Evolutionary conservation across 1,140 invertebrate species (phyloP).

Genomic region (Capitella teleta): DNA sequence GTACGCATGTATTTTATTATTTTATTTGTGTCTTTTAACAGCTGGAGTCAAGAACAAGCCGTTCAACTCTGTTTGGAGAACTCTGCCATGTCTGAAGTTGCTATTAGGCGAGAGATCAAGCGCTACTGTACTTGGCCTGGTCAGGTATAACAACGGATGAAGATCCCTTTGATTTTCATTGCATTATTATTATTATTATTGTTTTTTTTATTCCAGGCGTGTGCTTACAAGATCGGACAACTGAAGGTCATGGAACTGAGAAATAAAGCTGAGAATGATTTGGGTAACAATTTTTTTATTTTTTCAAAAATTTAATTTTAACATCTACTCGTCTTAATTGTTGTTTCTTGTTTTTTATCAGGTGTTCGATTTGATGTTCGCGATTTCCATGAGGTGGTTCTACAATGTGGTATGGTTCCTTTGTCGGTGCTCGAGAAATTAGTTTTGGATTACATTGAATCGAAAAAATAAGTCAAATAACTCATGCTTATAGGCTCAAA

Average conservation of each 20-base stretch:
- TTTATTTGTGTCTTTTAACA: constrained; percentile 11
- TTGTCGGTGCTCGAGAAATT: too few relatives aligned
- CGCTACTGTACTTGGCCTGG: constrained; percentile 46
- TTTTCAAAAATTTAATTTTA: too few relatives aligned
- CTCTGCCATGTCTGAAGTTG: constrained; percentile 23
- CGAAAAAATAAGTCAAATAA: too few relatives aligned
- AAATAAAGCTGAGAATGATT: constrained; percentile 26
- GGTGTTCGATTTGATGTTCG: too few relatives aligned
- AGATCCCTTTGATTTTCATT: background rate
- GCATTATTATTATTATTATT: background rate
- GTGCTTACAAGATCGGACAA: constrained; percentile 44
- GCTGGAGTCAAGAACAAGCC: constrained; percentile 40
- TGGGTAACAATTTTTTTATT: too few relatives aligned
- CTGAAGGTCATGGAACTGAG: constrained; percentile 41
- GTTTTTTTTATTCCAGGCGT: constrained; percentile 26
- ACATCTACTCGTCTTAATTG: too few relatives aligned
- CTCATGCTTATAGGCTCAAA: too few relatives aligned
- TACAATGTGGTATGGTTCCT: too few relatives aligned
- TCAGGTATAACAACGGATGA: background rate
- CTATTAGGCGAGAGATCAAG: constrained; percentile 36
- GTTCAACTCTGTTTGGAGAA: constrained; percentile 39
- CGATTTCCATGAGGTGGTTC: too few relatives aligned
- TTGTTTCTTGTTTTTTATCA: too few relatives aligned
- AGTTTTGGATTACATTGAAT: too few relatives aligned
- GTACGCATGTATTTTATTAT: background rate